Evolutionary conservation across 2,888 invertebrate genomes (phyloP).

Genomic region (Philereme transversata): DNA sequence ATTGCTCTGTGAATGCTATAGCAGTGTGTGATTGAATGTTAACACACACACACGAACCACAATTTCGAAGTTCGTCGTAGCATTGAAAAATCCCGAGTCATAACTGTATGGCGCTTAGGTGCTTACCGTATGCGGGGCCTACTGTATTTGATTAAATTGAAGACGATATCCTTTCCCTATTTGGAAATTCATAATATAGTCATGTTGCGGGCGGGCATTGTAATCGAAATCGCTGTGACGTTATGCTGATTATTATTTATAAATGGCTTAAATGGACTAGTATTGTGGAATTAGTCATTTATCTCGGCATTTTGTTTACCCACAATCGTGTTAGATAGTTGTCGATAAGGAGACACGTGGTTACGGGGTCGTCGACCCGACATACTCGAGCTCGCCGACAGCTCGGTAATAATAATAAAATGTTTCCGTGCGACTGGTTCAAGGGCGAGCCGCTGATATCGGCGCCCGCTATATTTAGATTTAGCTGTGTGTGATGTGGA

Average conservation of each 20-base stretch:
- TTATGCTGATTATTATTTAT: constrained; percentile 71
- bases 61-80: no score
- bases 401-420: constrained; percentile 84
- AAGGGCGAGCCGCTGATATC: constrained; percentile 84
- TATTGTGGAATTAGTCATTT: constrained; percentile 82
- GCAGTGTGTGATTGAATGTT: no score
- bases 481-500: constrained; percentile 77
- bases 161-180: constrained; percentile 37
- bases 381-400: constrained; percentile 83
- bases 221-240: constrained; percentile 67
- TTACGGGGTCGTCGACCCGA: constrained; percentile 81
- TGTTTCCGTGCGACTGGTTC: constrained; percentile 85
- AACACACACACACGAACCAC: no score
- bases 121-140: background rate
- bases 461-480: constrained; percentile 84
- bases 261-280: constrained; percentile 74
- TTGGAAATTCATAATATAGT: constrained; percentile 45
- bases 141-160: constrained; percentile 19
- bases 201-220: constrained; percentile 50
- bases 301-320: constrained; percentile 82
- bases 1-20: no score
- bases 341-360: constrained; percentile 85
- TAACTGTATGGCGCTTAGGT: background rate
- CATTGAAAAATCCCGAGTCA: background rate
- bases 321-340: constrained; percentile 84